A percentile compares a stretch with the other conserved stretches of the same genome.
Conservation (phyloP, 2,888 invertebrate genomes). For the Leptinotarsa juncta region DNA sequence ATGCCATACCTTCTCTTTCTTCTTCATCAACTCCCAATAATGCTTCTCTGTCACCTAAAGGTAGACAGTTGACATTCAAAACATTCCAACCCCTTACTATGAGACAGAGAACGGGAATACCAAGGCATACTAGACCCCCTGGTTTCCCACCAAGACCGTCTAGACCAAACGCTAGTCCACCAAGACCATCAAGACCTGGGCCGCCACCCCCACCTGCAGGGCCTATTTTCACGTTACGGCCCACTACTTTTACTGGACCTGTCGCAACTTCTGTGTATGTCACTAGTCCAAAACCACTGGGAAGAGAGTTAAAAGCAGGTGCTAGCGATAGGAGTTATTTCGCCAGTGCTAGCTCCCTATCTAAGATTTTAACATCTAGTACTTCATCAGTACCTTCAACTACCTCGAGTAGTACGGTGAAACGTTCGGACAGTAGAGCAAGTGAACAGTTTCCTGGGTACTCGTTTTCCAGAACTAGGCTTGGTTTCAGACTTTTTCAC, state of each 20-base stretch:
- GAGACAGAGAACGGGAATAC: slow-evolving; percentile 3
- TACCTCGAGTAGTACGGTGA: slow-evolving; percentile 13
- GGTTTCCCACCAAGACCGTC: slow-evolving; percentile 23
- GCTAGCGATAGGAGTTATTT: slow-evolving; percentile 4
- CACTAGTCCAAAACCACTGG: slow-evolving; percentile 27
- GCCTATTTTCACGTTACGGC: slow-evolving; percentile 38
- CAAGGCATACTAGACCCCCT: slow-evolving; percentile 32
- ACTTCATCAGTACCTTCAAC: not conserved
- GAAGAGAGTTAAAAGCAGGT: not conserved
- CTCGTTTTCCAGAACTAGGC: slow-evolving; percentile 27
- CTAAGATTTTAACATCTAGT: not conserved
- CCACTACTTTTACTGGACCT: slow-evolving; percentile 35
- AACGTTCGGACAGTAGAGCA: slow-evolving; percentile 6
- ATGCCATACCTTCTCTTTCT: not conserved
- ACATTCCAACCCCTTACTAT: not conserved
- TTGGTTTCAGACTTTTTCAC: slow-evolving; percentile 36
- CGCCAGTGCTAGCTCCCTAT: slow-evolving; percentile 1
- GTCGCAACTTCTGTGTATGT: slow-evolving; percentile 40
- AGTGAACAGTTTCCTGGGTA: slow-evolving; percentile 34
- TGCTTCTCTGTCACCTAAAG: slow-evolving; percentile 14
- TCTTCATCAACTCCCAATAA: not conserved
- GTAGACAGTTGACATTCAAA: slow-evolving; percentile 20
- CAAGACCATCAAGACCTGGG: slow-evolving; percentile 30
- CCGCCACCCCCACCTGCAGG: slow-evolving; percentile 31
- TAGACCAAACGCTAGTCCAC: slow-evolving; percentile 29